phyloP scores from a whole-genome alignment of 2,797 vertebrate species.

The Bovichtus diacanthus region DNA sequence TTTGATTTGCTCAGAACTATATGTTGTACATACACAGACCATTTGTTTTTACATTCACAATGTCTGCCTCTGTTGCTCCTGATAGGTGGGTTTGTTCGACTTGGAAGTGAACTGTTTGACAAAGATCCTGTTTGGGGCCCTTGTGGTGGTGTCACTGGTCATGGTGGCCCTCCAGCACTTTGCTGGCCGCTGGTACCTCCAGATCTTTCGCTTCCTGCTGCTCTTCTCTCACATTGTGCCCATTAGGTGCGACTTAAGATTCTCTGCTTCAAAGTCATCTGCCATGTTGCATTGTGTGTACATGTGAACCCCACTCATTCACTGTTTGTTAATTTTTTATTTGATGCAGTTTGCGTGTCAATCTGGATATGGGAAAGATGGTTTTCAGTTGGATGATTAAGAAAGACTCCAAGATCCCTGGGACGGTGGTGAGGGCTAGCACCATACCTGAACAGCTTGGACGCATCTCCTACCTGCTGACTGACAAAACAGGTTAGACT shows the following conservation, averaged over 20 bases:
- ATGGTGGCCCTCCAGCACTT: constrained; percentile 99
- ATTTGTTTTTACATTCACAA: background rate
- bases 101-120: constrained; percentile 98
- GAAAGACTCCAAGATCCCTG: constrained; percentile 95
- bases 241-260: constrained; percentile 88
- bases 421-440: constrained; percentile 96
- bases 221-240: constrained; percentile 98
- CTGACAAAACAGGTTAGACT: constrained; percentile 95
- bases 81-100: constrained; percentile 96
- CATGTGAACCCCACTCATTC: fast-evolving
- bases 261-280: background rate
- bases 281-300: background rate
- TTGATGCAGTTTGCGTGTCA: constrained; percentile 91
- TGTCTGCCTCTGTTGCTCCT: constrained; percentile 25
- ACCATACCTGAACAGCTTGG: constrained; percentile 98
- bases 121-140: constrained; percentile 95
- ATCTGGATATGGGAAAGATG: constrained; percentile 99
- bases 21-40: background rate
- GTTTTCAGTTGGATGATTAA: constrained; percentile 99
- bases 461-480: constrained; percentile 96
- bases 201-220: constrained; percentile 96
- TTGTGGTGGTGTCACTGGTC: constrained; percentile 96
- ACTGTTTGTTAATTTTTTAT: background rate
- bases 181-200: constrained; percentile 97
- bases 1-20: background rate